Percentiles rank a stretch among this genome's conserved stretches.
phyloP scores from a whole-genome alignment of 2,888 invertebrate species.

The Drosophila bunnanda region DNA sequence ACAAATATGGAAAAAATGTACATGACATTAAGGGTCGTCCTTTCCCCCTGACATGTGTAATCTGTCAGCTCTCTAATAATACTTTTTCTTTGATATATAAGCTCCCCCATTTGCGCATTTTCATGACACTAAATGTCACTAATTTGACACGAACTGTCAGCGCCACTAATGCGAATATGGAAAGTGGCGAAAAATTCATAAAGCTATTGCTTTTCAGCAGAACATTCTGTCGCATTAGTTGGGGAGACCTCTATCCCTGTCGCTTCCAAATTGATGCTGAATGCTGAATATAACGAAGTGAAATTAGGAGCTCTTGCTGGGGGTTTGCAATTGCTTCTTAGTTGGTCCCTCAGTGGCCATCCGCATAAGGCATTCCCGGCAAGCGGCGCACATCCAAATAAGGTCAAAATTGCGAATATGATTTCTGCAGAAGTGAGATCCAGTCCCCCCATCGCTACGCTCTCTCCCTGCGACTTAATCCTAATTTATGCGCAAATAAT shows the following conservation, averaged over 20 bases:
- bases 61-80: conserved; percentile 20
- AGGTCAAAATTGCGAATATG: conserved; percentile 77
- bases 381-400: conserved; percentile 57
- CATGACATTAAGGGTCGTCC: conserved; percentile 7
- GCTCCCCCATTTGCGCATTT: conserved; percentile 51
- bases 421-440: conserved; percentile 61
- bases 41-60: conserved; percentile 5
- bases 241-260: conserved; percentile 5
- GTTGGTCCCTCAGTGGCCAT: conserved; percentile 44
- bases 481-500: conserved; percentile 81
- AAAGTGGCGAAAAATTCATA: conserved; percentile 48
- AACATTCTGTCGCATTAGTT: conserved; percentile 61
- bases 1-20: neutral
- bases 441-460: conserved; percentile 4
- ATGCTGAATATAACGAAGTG: conserved; percentile 27
- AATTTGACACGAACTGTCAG: conserved; percentile 72
- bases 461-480: conserved; percentile 57
- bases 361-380: conserved; percentile 59
- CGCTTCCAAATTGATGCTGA: conserved; percentile 15
- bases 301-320: conserved; percentile 13
- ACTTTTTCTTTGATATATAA: conserved; percentile 13
- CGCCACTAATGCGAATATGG: conserved; percentile 57
- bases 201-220: conserved; percentile 5
- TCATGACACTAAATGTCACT: conserved; percentile 65
- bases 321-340: conserved; percentile 33